A percentile compares a stretch with the other conserved stretches of the same genome.
Evolutionary conservation across 2,113 vertebrate genomes (phyloP).

Genomic region (Pogonocichla stellata): DNA sequence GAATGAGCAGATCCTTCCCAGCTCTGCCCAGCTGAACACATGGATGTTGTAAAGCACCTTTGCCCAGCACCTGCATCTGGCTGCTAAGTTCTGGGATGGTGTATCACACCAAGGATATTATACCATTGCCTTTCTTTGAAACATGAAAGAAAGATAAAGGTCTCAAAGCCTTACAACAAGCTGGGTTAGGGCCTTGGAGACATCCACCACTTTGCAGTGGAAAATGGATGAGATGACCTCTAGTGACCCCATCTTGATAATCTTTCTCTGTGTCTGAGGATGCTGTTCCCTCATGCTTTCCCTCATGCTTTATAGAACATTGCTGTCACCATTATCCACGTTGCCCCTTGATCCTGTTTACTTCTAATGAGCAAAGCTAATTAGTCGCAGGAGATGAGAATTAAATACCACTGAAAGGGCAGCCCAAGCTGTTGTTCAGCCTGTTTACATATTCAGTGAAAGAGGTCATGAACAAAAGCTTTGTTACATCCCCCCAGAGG

Average conservation of each 20-base stretch:
- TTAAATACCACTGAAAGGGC: background rate
- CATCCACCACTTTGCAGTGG: background rate
- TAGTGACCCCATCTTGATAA: background rate
- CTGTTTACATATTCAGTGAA: background rate
- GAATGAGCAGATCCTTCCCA: background rate
- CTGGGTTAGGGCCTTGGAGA: background rate
- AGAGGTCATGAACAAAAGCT: background rate
- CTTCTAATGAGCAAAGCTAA: background rate
- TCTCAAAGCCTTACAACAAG: background rate
- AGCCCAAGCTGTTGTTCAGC: background rate
- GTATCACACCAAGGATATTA: background rate
- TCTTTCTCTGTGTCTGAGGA: background rate
- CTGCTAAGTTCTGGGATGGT: background rate
- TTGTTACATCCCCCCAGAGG: background rate
- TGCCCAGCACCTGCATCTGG: background rate
- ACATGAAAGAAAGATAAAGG: background rate
- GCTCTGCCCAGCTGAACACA: background rate
- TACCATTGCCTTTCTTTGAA: background rate
- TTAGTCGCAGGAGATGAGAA: background rate
- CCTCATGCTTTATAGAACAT: background rate
- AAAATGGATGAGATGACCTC: background rate
- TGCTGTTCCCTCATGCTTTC: background rate
- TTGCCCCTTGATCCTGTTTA: background rate
- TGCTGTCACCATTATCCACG: fast-evolving
- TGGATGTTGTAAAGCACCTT: background rate